Conservation (phyloP, 2,113 vertebrate species). For the Pseudorasbora parva region DNA sequence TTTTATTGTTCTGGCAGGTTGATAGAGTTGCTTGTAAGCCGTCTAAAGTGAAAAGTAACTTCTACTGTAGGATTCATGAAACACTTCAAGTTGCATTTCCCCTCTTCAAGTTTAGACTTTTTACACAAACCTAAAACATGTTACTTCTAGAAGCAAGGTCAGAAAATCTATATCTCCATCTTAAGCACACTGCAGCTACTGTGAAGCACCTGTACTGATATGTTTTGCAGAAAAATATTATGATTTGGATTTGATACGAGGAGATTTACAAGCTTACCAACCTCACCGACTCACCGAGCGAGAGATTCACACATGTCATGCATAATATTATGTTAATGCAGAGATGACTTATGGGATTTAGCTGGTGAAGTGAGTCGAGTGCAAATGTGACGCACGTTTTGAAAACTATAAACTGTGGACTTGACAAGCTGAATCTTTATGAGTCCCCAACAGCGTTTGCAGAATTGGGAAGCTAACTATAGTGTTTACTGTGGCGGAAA, state of each 20-base stretch:
- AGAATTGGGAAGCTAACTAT: neutral
- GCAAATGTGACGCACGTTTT: constrained; percentile 9
- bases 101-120: neutral
- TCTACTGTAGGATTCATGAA: neutral
- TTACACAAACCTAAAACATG: neutral
- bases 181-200: neutral
- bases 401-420: neutral
- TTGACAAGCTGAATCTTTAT: constrained; percentile 1
- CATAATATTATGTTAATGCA: constrained; percentile 21
- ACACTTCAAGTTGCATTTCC: neutral
- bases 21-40: neutral
- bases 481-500: no score
- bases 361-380: neutral
- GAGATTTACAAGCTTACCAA: constrained; percentile 18
- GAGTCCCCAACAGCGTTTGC: neutral
- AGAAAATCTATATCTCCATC: constrained; percentile 10
- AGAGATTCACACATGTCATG: constrained; percentile 10
- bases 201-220: neutral
- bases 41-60: neutral
- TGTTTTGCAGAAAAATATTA: constrained; percentile 1
- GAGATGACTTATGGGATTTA: constrained; percentile 4
- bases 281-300: neutral
- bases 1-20: neutral
- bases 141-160: neutral
- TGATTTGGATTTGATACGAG: neutral